phyloP scores from a whole-genome alignment of 2,113 vertebrate species.

The Oncorhynchus kisutch region DNA sequence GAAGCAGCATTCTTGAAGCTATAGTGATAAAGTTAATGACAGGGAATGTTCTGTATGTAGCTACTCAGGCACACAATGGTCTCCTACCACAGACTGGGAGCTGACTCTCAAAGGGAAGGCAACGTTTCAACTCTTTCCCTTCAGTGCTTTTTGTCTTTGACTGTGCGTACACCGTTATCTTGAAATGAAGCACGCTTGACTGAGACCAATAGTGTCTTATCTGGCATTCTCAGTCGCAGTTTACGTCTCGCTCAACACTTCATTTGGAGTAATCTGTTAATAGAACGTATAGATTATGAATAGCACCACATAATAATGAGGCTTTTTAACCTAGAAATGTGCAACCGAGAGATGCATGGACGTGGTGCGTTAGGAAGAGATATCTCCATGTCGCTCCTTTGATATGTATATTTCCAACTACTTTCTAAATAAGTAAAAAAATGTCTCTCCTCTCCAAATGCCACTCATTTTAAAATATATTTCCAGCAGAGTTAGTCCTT shows the following conservation, averaged over 20 bases:
- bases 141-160: background rate
- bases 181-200: slow-evolving; percentile 36
- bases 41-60: no score
- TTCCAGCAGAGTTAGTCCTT: slow-evolving; percentile 59
- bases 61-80: no score
- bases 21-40: no score
- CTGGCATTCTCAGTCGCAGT: slow-evolving; percentile 63
- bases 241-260: slow-evolving; percentile 67
- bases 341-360: slow-evolving; percentile 53
- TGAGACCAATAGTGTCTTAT: slow-evolving; percentile 68
- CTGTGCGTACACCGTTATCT: slow-evolving; percentile 7
- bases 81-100: no score
- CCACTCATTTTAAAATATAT: slow-evolving; percentile 55
- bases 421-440: slow-evolving; percentile 70
- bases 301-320: slow-evolving; percentile 63
- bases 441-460: slow-evolving; percentile 53
- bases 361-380: slow-evolving; percentile 56
- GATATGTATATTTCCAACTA: slow-evolving; percentile 76
- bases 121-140: slow-evolving; percentile 1
- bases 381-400: slow-evolving; percentile 73
- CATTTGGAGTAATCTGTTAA: slow-evolving; percentile 75
- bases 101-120: background rate
- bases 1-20: no score
- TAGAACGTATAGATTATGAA: slow-evolving; percentile 75
- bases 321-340: slow-evolving; percentile 67